Conservation (phyloP, 2,888 invertebrate species). For the Eupithecia dodoneata region DNA sequence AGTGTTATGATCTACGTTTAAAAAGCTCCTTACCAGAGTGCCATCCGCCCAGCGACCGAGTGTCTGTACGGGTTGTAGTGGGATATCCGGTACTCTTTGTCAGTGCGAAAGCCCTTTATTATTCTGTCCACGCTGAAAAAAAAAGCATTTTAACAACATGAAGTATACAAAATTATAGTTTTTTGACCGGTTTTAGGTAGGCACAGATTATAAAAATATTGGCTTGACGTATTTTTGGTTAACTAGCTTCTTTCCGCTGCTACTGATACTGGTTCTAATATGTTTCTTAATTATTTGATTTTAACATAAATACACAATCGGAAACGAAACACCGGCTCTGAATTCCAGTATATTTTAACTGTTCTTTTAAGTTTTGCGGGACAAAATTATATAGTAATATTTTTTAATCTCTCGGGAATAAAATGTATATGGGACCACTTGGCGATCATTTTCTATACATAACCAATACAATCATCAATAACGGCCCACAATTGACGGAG, state of each 20-base stretch:
- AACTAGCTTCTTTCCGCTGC: not conserved
- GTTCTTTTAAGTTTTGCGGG: too few relatives aligned
- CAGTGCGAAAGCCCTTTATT: conserved; percentile 61
- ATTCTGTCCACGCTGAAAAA: conserved; percentile 70
- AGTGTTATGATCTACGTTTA: not conserved
- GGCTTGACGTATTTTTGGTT: not conserved
- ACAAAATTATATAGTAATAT: too few relatives aligned
- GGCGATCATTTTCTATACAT: too few relatives aligned
- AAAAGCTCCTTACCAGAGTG: conserved; percentile 60
- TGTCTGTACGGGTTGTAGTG: conserved; percentile 62
- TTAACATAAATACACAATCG: too few relatives aligned
- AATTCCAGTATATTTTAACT: too few relatives aligned
- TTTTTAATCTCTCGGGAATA: too few relatives aligned
- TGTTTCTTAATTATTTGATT: too few relatives aligned
- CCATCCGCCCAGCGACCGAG: conserved; percentile 57
- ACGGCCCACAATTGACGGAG: too few relatives aligned
- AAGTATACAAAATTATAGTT: not conserved
- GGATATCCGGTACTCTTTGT: conserved; percentile 66
- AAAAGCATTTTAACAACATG: not conserved
- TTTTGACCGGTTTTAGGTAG: not conserved
- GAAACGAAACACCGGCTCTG: too few relatives aligned
- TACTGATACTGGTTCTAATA: too few relatives aligned
- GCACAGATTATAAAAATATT: not conserved
- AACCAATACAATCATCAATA: too few relatives aligned
- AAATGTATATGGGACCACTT: too few relatives aligned